These are phyloP conservation scores for Platycheirus albimanus DNA, from an alignment of 2,888 invertebrate species.

Conservation along the genomic window DNA sequence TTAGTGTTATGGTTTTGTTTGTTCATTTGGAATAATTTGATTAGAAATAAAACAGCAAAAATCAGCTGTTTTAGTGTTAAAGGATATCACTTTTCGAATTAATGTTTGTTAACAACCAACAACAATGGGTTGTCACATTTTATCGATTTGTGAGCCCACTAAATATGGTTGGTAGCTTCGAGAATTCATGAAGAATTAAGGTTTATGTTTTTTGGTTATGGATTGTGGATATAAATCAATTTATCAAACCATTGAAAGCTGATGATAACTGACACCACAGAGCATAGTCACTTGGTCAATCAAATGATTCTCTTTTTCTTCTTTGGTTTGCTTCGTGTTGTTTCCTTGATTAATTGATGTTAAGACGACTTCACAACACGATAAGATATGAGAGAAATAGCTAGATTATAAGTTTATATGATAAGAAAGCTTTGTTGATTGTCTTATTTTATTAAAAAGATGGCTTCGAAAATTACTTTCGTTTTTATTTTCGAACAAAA, in stretches of 20 bases:
- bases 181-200: slow-evolving; percentile 54
- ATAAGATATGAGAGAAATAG: background rate
- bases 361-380: background rate
- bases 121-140: too few species aligned
- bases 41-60: slow-evolving; percentile 21
- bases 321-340: background rate
- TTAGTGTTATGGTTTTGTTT: slow-evolving; percentile 64
- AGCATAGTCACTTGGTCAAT: slow-evolving; percentile 40
- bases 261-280: slow-evolving; percentile 34
- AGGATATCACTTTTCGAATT: slow-evolving; percentile 41
- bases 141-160: too few species aligned
- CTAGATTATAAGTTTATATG: background rate
- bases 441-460: too few species aligned
- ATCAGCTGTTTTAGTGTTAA: slow-evolving; percentile 28
- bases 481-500: too few species aligned
- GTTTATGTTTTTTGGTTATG: too few species aligned
- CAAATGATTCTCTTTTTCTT: slow-evolving; percentile 23
- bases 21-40: slow-evolving; percentile 58
- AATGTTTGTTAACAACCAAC: background rate
- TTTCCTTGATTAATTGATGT: slow-evolving; percentile 1
- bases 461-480: too few species aligned
- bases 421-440: slow-evolving; percentile 18
- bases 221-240: slow-evolving; percentile 42
- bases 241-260: slow-evolving; percentile 30
- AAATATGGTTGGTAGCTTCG: background rate